Evolutionary conservation across 2,888 invertebrate genomes (phyloP), one percentile per base, ranked within the genome.

Genomic region (Eretmocerus hayati): DNA sequence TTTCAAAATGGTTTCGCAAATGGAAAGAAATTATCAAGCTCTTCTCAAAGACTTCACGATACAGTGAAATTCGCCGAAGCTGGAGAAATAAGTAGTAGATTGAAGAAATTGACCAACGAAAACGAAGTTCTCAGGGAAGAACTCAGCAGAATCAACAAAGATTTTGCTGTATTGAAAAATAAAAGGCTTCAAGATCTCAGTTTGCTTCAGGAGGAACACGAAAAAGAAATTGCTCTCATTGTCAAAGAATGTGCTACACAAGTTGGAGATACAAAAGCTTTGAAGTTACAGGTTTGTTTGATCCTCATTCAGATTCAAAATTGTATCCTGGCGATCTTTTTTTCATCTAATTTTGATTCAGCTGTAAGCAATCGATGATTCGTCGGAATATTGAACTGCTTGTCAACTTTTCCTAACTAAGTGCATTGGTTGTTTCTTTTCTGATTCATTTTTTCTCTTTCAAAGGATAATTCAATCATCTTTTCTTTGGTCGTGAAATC

Each of bases 121-220:
- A 80, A 77, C 54, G 77, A 71, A 59, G 75, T 75, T 35, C 61
- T 81, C 38, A 73, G 80, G 18, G 82, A 85, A 57, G 85, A 85
- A 58, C 74, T 86, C 38, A 82, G 81, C 62, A 75, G 81, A 46
- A 79, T 87, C 21, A 86, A 87, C 61, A 83, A 82, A 53, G 88
- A 89, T 62, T 84, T 85, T 60, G 83, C 85, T 67, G 72, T 79
- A 52, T 69, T 89, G 59, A 87, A 88, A 66, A 83, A 82, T 58
- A 88, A 88, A 66, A 77, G 88, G 45, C 76, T 89, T 59, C 84
- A 86, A 67, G 89, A 89, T 73, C 84, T 89, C 70, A 84, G 85
- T 77, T 57, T 71, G n/a, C 60, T 74, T 20, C 72, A 74, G 47
- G 68, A 72, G 46, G 69, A 72, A 38, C 73, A 75, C 42, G 72